Evolutionary conservation across 2,113 vertebrate genomes (phyloP).

Genomic region (Equus przewalskii): DNA sequence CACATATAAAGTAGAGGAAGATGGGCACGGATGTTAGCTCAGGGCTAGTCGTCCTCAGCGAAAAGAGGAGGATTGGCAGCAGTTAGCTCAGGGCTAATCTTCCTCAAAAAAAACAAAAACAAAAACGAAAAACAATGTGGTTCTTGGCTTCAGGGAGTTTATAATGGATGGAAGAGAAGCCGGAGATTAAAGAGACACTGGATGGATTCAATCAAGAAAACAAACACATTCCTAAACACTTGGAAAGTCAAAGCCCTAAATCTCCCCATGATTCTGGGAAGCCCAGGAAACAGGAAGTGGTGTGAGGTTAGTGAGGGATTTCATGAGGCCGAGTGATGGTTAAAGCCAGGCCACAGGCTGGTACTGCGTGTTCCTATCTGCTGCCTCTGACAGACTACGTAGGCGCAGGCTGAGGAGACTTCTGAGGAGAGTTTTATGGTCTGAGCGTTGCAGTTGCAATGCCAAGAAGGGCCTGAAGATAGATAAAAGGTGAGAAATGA

Average conservation of each 20-base stretch:
- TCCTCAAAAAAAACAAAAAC: too few relatives aligned
- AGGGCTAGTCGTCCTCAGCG: too few relatives aligned
- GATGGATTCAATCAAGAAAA: neutral
- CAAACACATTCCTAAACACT: slow-evolving; percentile 37
- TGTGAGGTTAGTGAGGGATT: slow-evolving; percentile 28
- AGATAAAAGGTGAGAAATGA: neutral
- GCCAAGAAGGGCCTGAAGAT: neutral
- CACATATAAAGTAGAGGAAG: too few relatives aligned
- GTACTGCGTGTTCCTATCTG: neutral
- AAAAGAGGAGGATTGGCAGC: too few relatives aligned
- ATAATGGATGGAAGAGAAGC: neutral
- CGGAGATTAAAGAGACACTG: neutral
- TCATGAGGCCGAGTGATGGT: neutral
- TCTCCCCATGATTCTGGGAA: neutral
- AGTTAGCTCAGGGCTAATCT: too few relatives aligned
- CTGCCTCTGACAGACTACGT: neutral
- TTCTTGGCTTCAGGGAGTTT: slow-evolving; percentile 25
- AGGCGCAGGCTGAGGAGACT: neutral
- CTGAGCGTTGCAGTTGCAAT: neutral
- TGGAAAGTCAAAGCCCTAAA: neutral
- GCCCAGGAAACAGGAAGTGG: slow-evolving; percentile 32
- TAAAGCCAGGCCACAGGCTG: neutral
- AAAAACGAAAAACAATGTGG: neutral
- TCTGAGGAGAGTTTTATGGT: neutral
- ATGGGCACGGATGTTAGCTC: too few relatives aligned